phyloP scores from a whole-genome alignment of 2,888 invertebrate genomes.

The Dysmachus trigonus region DNA sequence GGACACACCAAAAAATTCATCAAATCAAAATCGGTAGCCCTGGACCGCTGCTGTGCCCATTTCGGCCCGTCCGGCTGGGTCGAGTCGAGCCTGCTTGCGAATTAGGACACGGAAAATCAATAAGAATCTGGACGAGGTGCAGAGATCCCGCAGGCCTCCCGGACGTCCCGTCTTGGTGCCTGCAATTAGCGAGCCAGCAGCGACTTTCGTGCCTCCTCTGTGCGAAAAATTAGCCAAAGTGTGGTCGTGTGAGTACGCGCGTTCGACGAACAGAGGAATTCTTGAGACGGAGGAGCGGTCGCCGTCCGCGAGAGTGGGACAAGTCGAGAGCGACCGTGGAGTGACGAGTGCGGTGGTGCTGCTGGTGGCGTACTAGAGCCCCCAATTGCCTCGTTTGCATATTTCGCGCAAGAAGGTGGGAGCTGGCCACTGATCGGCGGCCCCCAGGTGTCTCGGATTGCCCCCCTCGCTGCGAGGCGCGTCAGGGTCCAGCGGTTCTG shows the following conservation, averaged over 20 bases:
- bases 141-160: neutral
- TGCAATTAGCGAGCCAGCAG: neutral
- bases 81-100: neutral
- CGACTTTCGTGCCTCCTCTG: neutral
- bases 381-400: neutral
- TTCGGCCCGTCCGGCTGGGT: neutral
- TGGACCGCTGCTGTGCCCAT: neutral
- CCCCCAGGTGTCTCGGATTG: neutral
- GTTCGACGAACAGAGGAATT: neutral
- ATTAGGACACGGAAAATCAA: neutral
- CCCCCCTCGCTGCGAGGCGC: neutral
- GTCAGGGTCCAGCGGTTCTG: neutral
- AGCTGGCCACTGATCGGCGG: neutral
- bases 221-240: neutral
- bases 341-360: no score
- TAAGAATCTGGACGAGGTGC: neutral
- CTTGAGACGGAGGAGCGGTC: neutral
- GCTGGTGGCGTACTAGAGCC: neutral
- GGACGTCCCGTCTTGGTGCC: neutral
- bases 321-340: neutral
- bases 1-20: no score
- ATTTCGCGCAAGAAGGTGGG: neutral
- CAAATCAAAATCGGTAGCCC: neutral
- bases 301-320: neutral
- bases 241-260: slow-evolving; percentile 35